Base-by-base conservation (phyloP, 2,113 vertebrate genomes). In the Ptilonorhynchus violaceus region DNA sequence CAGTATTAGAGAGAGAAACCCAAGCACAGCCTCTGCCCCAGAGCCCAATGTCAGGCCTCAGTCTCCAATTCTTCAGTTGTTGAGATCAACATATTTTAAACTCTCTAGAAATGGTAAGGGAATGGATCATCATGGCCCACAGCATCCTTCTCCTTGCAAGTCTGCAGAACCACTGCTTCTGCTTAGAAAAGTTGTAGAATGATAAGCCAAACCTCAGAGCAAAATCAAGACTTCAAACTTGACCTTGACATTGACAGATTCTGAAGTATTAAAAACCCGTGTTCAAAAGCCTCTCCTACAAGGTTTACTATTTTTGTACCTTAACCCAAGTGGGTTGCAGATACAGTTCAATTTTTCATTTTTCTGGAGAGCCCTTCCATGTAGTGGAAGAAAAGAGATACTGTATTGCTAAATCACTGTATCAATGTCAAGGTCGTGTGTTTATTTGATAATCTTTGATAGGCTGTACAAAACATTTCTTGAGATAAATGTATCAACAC, bases 311-410 rank as follows among this genome's bases (percentile, higher is more conserved):
- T 89, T 89, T 95, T 76, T 91, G 77, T 66, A 76, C n/a, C 69
- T 85, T 52, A 81, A 82, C 39, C 18, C 79, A 87, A 79, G 70
- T 72, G 47, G 74, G 66, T n/a, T 92, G 49, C 79, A 89, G 78
- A 82, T 35, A 68, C 14, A 88, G 58, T 93, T 96, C 84, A 82
- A 73, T 89, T 96, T 94, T 88, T 87, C 73, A 75, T 82, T 91
- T 74, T 62, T 88, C 55, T 73, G 63, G 58, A 95, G 70, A 89
- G 62, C 37, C 53, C 31, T 67, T 79, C 85, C 49, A 76, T 7
- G 37, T 9, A 69, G 49, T 19, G 8, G 28, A 91, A 95, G 53
- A 95, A 68, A 60, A 85, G 66, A 91, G 9, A n/a, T 62, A 31
- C 62, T 66, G 50, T 49, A 70, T 21, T 88, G 62, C 66, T 93